Percentiles rank a stretch among this genome's conserved stretches.
Evolutionary conservation across 2,888 invertebrate species (phyloP).

Genomic region (Oscheius myriophilus): DNA sequence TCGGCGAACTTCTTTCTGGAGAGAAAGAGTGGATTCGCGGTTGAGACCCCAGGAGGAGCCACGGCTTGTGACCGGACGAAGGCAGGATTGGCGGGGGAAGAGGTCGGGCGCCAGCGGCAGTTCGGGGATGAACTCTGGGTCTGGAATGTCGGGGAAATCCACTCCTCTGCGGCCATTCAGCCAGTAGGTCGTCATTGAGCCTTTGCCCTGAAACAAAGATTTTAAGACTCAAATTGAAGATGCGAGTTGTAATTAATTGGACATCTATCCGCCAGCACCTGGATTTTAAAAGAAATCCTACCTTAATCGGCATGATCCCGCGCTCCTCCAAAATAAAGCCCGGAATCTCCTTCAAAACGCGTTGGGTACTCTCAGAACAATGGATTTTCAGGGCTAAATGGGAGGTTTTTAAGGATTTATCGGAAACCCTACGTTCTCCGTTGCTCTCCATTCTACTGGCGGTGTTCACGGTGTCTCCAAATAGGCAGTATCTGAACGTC

Average conservation of each 20-base stretch:
- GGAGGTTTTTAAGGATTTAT: too few species aligned
- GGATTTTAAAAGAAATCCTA: too few species aligned
- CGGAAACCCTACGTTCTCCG: slow-evolving; percentile 89
- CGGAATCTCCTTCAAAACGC: slow-evolving; percentile 47
- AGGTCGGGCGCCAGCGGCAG: slow-evolving; percentile 52
- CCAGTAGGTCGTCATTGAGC: slow-evolving; percentile 70
- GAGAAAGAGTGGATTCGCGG: slow-evolving; percentile 15
- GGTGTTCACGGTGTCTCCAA: slow-evolving; percentile 73
- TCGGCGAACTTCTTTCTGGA: background rate
- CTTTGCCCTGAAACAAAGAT: slow-evolving; percentile 64
- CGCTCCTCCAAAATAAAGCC: slow-evolving; percentile 66
- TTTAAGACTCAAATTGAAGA: too few species aligned
- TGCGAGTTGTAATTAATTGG: background rate
- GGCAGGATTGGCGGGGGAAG: slow-evolving; percentile 53
- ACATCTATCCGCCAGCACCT: too few species aligned
- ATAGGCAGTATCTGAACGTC: slow-evolving; percentile 67
- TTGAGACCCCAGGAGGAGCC: slow-evolving; percentile 45
- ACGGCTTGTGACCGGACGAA: slow-evolving; percentile 16
- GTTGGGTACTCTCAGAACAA: slow-evolving; percentile 60
- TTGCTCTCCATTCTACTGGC: slow-evolving; percentile 78
- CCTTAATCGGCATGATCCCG: slow-evolving; percentile 65
- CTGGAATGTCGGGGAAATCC: slow-evolving; percentile 47
- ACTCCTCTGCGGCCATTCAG: slow-evolving; percentile 57
- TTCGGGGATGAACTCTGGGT: slow-evolving; percentile 22
- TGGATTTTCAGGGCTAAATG: slow-evolving; percentile 65